phyloP scores from a whole-genome alignment of 1,140 invertebrate species.

The Drosophila nannoptera region DNA sequence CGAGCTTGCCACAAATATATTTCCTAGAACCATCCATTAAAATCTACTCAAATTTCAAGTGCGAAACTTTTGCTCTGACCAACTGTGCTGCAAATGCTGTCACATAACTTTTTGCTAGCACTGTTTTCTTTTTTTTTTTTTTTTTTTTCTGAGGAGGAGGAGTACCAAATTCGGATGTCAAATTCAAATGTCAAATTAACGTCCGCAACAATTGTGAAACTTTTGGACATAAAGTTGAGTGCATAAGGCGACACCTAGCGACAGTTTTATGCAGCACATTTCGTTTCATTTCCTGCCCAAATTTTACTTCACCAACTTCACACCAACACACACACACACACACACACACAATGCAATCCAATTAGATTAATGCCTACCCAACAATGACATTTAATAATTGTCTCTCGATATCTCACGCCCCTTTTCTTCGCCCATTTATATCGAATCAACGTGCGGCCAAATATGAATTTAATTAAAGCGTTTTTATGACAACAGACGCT shows the following conservation, averaged over 20 bases:
- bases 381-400: constrained; percentile 47
- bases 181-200: constrained; percentile 61
- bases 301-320: background rate
- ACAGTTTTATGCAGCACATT: constrained; percentile 24
- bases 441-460: constrained; percentile 58
- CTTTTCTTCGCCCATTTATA: constrained; percentile 25
- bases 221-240: constrained; percentile 32
- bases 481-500: constrained; percentile 67
- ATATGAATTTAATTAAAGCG: constrained; percentile 77
- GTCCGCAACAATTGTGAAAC: constrained; percentile 42
- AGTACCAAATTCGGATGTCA: constrained; percentile 27
- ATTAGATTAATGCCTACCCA: constrained; percentile 55
- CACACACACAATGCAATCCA: constrained; percentile 29
- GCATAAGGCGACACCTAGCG: constrained; percentile 31
- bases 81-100: constrained; percentile 25
- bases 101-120: constrained; percentile 40
- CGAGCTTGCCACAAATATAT: too few relatives aligned
- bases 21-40: background rate
- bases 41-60: constrained; percentile 7
- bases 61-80: constrained; percentile 31
- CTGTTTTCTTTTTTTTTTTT: constrained; percentile 6
- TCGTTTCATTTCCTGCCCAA: background rate
- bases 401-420: constrained; percentile 20
- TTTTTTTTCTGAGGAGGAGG: background rate
- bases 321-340: constrained; percentile 3